Percentiles rank a stretch among this genome's conserved stretches.
These are phyloP conservation scores for Chelonia mydas DNA, from an alignment of 2,797 vertebrate species.

Conservation along the genomic window DNA sequence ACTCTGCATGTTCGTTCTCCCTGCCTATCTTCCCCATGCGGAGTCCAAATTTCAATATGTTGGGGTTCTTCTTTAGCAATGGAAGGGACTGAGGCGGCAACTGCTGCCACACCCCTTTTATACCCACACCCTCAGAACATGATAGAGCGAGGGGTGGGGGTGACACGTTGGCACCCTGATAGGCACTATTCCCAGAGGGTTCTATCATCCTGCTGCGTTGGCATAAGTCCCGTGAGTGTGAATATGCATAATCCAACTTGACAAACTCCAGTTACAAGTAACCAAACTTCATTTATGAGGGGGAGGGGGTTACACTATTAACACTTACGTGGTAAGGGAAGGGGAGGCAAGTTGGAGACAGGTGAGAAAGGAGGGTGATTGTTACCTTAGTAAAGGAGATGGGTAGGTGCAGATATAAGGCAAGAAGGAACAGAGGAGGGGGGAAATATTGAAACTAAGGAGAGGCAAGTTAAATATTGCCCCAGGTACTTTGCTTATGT, in stretches of 20 bases:
- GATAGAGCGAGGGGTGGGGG: too few species aligned
- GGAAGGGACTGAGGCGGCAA: too few species aligned
- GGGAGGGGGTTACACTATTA: neutral
- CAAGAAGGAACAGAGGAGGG: neutral
- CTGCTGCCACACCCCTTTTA: too few species aligned
- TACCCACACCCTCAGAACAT: neutral
- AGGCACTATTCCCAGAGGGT: neutral
- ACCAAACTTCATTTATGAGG: neutral
- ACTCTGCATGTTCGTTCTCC: too few species aligned
- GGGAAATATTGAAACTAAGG: neutral
- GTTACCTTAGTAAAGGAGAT: neutral
- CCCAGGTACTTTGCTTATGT: slow-evolving; percentile 19
- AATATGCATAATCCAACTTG: neutral
- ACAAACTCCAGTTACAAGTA: neutral
- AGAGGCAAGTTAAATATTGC: slow-evolving; percentile 10
- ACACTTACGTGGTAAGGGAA: neutral
- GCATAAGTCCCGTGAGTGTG: neutral
- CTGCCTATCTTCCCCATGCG: too few species aligned
- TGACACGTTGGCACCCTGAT: neutral
- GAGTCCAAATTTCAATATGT: neutral
- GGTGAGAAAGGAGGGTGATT: neutral
- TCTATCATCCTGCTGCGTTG: neutral
- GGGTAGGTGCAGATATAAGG: slow-evolving; percentile 23
- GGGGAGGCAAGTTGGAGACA: neutral
- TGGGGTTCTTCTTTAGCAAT: neutral